Evolutionary conservation across 2,797 vertebrate species (phyloP).

Genomic region (Clarias pachynema): DNA sequence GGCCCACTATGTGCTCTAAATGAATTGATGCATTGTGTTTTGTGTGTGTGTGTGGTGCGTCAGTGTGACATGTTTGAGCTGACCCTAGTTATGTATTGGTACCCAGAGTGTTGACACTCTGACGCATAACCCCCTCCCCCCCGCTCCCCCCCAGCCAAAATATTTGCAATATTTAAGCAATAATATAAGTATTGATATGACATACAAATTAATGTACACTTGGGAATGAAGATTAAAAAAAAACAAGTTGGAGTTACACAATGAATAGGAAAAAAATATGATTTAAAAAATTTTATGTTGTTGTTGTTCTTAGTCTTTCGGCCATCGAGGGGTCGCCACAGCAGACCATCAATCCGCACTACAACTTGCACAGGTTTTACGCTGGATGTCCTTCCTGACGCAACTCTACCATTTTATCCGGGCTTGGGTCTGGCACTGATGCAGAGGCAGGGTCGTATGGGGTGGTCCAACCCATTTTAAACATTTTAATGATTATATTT

Average conservation of each 20-base stretch:
- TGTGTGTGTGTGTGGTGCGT: conserved; percentile 53
- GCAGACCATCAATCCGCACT: too few species aligned
- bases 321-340: too few species aligned
- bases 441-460: too few species aligned
- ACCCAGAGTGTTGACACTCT: conserved; percentile 19
- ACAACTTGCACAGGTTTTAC: too few species aligned
- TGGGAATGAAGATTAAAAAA: background rate
- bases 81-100: conserved; percentile 54
- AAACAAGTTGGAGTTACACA: background rate
- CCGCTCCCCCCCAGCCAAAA: conserved; percentile 55
- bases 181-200: background rate
- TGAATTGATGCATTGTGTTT: conserved; percentile 43
- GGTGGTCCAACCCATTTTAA: background rate
- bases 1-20: conserved; percentile 58
- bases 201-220: background rate
- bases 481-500: background rate
- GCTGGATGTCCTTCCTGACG: too few species aligned
- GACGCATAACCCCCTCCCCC: conserved; percentile 49
- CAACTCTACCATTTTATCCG: too few species aligned
- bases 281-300: background rate
- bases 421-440: too few species aligned
- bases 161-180: conserved; percentile 51
- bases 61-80: conserved; percentile 51
- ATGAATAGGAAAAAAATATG: background rate
- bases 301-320: too few species aligned